Conservation (phyloP, 2,113 vertebrate species). For the Pardalotus punctatus region DNA sequence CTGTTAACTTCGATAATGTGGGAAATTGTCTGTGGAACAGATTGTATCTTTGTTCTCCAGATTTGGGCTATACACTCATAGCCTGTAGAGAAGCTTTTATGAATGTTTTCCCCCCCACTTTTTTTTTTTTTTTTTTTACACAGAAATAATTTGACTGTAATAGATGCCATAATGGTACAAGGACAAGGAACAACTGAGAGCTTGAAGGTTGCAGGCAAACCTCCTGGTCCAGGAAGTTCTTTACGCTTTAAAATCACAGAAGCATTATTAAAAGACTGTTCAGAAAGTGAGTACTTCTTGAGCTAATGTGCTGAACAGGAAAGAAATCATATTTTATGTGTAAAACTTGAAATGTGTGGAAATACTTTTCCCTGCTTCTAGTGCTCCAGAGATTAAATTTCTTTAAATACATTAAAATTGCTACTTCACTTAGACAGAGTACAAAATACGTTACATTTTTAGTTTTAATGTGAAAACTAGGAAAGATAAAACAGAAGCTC, state of each 20-base stretch:
- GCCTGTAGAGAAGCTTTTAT: background rate
- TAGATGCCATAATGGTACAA: slow-evolving; percentile 88
- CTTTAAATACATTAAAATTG: background rate
- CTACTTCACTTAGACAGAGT: background rate
- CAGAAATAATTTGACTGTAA: slow-evolving; percentile 96
- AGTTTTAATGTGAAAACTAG: background rate
- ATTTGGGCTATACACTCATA: background rate
- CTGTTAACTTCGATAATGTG: background rate
- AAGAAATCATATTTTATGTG: background rate
- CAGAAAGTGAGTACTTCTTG: slow-evolving; percentile 85
- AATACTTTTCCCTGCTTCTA: background rate
- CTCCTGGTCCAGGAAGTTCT: slow-evolving; percentile 87
- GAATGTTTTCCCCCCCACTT: background rate
- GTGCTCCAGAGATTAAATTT: background rate
- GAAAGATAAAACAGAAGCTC: background rate
- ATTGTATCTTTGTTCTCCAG: background rate
- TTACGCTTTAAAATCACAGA: slow-evolving; percentile 98
- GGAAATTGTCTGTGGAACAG: background rate
- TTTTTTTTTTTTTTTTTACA: background rate
- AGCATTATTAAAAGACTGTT: slow-evolving; percentile 92
- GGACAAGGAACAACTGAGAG: slow-evolving; percentile 92
- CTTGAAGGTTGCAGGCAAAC: slow-evolving; percentile 88
- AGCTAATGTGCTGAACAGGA: background rate
- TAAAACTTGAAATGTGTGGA: background rate
- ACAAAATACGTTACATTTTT: background rate